Percentiles rank a stretch among this genome's conserved stretches.
phyloP scores from a whole-genome alignment of 2,113 vertebrate species.

The Anhinga anhinga region DNA sequence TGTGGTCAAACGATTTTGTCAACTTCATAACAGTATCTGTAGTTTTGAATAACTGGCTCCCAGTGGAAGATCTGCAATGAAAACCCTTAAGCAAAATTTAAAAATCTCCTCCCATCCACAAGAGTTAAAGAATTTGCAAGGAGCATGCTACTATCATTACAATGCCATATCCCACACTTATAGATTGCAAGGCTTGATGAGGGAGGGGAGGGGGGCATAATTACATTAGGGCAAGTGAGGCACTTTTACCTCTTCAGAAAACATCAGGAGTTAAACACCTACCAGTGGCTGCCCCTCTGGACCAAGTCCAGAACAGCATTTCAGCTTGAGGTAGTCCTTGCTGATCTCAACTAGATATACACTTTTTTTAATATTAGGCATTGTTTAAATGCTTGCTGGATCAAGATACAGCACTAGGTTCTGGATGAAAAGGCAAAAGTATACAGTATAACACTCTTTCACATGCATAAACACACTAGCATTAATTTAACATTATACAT shows the following conservation, averaged over 20 bases:
- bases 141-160: neutral
- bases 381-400: neutral
- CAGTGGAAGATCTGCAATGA: neutral
- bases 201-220: rapidly evolving
- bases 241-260: neutral
- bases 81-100: neutral
- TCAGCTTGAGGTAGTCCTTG: neutral
- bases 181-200: neutral
- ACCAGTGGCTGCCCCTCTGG: no score
- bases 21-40: constrained; percentile 42
- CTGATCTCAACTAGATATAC: neutral
- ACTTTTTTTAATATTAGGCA: neutral
- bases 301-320: neutral
- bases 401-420: neutral
- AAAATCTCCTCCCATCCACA: neutral
- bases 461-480: neutral
- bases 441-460: neutral
- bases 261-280: neutral
- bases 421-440: neutral
- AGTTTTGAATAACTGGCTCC: constrained; percentile 20
- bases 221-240: neutral
- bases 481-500: neutral
- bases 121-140: neutral
- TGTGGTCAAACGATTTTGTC: constrained; percentile 37
- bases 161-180: neutral